Conservation (phyloP, 2,888 invertebrate genomes). For the Microplitis deprimator region DNA sequence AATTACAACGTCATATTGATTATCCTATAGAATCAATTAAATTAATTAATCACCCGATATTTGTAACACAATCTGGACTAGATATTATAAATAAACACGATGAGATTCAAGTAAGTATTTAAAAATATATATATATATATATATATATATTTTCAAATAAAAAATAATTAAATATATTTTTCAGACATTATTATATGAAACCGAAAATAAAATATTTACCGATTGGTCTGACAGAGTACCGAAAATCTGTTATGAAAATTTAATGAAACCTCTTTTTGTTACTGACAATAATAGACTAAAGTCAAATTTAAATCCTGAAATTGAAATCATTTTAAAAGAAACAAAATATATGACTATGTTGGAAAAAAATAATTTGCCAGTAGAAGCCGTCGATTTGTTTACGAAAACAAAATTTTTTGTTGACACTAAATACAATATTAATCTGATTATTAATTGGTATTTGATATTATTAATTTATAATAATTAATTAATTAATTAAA, state of each 20-base stretch:
- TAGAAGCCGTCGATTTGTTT: slow-evolving; percentile 78
- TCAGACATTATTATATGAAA: slow-evolving; percentile 74
- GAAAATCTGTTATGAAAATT: slow-evolving; percentile 76
- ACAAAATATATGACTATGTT: slow-evolving; percentile 84
- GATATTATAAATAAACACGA: slow-evolving; percentile 56
- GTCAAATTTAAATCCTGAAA: slow-evolving; percentile 80
- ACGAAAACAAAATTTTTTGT: slow-evolving; percentile 80
- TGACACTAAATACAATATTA: slow-evolving; percentile 67
- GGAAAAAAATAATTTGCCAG: slow-evolving; percentile 77
- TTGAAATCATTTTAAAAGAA: slow-evolving; percentile 84
- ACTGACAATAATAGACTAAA: slow-evolving; percentile 73
- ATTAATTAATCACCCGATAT: slow-evolving; percentile 78
- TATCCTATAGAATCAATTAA: slow-evolving; percentile 77
- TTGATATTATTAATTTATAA: slow-evolving; percentile 25
- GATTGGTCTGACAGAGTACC: slow-evolving; percentile 82
- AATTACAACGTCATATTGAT: slow-evolving; percentile 76
- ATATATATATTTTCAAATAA: not conserved
- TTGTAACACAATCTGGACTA: slow-evolving; percentile 54
- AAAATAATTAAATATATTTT: slow-evolving; percentile 7
- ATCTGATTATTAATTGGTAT: slow-evolving; percentile 62
- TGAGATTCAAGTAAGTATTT: slow-evolving; percentile 57
- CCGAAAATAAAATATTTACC: slow-evolving; percentile 77
- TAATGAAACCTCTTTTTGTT: slow-evolving; percentile 77
- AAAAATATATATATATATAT: not conserved
- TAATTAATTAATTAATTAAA: not conserved